Percentiles rank a stretch among this genome's conserved stretches.
phyloP scores from a whole-genome alignment of 2,888 invertebrate species.

The Catonia carolina region DNA sequence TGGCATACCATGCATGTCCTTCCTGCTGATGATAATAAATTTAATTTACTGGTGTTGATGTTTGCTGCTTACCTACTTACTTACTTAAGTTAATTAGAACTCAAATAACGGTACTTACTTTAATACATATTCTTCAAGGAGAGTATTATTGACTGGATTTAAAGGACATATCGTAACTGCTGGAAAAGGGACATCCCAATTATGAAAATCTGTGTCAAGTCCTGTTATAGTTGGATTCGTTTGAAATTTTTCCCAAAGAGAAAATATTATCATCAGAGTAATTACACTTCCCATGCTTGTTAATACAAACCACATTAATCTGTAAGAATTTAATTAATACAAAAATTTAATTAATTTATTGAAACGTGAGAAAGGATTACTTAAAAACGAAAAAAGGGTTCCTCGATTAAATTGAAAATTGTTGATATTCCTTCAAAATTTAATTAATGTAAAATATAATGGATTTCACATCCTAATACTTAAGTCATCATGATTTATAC shows the following conservation, averaged over 20 bases:
- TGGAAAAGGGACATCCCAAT: conserved; percentile 71
- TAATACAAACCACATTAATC: conserved; percentile 75
- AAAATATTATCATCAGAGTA: conserved; percentile 66
- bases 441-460: too few relatives aligned
- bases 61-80: too few relatives aligned
- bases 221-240: conserved; percentile 72
- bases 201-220: conserved; percentile 72
- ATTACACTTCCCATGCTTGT: conserved; percentile 60
- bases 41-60: too few relatives aligned
- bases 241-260: conserved; percentile 76
- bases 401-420: too few relatives aligned
- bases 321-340: conserved; percentile 37
- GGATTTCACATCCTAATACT: too few relatives aligned
- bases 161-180: conserved; percentile 61
- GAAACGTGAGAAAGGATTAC: too few relatives aligned
- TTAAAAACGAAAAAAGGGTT: too few relatives aligned
- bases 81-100: too few relatives aligned
- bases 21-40: too few relatives aligned
- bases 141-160: conserved; percentile 49
- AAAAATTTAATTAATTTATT: neutral
- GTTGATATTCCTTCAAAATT: too few relatives aligned
- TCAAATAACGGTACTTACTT: conserved; percentile 43
- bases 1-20: too few relatives aligned
- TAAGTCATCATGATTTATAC: too few relatives aligned
- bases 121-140: conserved; percentile 45